Conservation (phyloP, 2,113 vertebrate genomes). For the Sula dactylatra region DNA sequence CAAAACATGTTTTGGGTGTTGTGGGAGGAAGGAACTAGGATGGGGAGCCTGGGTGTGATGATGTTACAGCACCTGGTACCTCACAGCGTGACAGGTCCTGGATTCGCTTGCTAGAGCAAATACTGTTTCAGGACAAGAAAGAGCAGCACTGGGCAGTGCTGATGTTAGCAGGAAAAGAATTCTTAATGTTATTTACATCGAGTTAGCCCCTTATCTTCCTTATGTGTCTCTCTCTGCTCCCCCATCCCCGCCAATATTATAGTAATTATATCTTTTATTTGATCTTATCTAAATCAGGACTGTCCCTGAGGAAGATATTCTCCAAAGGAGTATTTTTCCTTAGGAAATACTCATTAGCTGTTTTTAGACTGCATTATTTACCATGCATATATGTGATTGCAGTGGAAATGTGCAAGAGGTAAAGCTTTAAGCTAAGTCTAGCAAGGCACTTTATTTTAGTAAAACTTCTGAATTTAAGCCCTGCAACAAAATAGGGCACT, state of each 20-base stretch:
- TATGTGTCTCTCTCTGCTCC: not conserved
- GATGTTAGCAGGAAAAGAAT: not conserved
- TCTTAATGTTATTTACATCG: not conserved
- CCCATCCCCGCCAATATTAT: not conserved
- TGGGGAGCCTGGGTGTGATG: not conserved
- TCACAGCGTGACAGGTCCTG: not conserved
- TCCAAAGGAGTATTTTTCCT: slow-evolving; percentile 1
- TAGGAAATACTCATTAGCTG: slow-evolving; percentile 6
- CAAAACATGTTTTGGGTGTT: not conserved
- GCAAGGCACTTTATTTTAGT: not conserved
- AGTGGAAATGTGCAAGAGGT: not conserved
- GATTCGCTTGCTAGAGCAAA: not conserved
- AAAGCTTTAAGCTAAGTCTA: not conserved
- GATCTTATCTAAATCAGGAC: slow-evolving; percentile 3
- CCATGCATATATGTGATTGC: not conserved
- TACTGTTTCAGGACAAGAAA: not conserved
- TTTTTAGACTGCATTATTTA: not conserved
- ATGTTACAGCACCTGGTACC: not conserved
- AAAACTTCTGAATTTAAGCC: not conserved
- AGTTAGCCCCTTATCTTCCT: not conserved
- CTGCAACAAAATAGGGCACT: not conserved
- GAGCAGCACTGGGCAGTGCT: not conserved
- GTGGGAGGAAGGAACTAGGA: not conserved
- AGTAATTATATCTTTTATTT: slow-evolving; percentile 4
- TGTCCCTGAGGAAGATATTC: not conserved